A percentile compares a stretch with the other conserved stretches of the same genome.
phyloP scores from a whole-genome alignment of 2,113 vertebrate species.

The Neopipo cinnamomea region DNA sequence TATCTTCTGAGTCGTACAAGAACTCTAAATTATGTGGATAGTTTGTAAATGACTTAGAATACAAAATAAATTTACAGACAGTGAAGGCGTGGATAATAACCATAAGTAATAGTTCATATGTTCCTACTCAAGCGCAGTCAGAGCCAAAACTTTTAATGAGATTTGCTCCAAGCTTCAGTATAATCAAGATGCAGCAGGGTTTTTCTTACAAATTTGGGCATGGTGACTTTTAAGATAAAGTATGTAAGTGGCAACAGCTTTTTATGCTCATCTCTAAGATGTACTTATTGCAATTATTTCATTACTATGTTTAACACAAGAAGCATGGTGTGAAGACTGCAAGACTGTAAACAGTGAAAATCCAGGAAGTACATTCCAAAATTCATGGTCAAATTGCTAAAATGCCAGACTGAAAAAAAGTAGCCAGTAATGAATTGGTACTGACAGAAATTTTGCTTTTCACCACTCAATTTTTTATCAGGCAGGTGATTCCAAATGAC shows the following conservation, averaged over 20 bases:
- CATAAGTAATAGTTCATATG: background rate
- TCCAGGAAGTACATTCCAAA: background rate
- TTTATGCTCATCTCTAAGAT: background rate
- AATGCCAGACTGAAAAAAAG: background rate
- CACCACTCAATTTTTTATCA: background rate
- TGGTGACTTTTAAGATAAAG: background rate
- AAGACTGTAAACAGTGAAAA: background rate
- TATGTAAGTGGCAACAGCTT: background rate
- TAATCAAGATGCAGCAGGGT: background rate
- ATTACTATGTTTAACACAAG: background rate
- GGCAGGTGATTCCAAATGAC: background rate
- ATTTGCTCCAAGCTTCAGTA: background rate
- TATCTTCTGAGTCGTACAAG: background rate
- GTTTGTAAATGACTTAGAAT: background rate
- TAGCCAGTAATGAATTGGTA: background rate
- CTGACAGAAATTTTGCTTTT: background rate
- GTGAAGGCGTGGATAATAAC: background rate
- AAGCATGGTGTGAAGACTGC: background rate
- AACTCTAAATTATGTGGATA: background rate
- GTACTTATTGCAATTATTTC: background rate
- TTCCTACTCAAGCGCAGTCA: background rate
- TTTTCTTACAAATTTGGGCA: background rate
- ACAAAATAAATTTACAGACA: background rate
- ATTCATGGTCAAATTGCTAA: background rate
- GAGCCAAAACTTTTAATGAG: background rate